A percentile compares a stretch with the other conserved stretches of the same genome.
phyloP scores from a whole-genome alignment of 2,113 vertebrate genomes.

The Gopherus evgoodei region DNA sequence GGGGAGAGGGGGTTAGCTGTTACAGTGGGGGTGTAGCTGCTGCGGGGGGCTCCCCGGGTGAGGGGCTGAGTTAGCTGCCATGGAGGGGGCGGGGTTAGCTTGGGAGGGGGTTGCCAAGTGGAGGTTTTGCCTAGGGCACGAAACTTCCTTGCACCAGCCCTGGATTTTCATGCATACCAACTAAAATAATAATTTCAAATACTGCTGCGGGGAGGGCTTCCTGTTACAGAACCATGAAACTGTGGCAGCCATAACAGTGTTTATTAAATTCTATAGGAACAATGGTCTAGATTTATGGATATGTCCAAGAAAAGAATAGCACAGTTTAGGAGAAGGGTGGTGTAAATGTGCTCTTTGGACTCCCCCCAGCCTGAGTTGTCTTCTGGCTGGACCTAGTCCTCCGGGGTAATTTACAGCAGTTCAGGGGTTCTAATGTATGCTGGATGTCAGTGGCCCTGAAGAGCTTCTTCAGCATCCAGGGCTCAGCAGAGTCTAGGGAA shows the following conservation, averaged over 20 bases:
- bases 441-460: not conserved
- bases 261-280: not conserved
- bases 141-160: no score
- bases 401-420: not conserved
- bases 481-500: not conserved
- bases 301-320: not conserved
- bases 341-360: not conserved
- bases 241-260: not conserved
- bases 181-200: not conserved
- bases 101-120: no score
- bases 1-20: no score
- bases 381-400: not conserved
- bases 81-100: no score
- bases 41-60: no score
- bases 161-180: not conserved
- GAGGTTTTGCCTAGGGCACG: no score
- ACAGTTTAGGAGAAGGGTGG: not conserved
- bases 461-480: not conserved
- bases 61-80: no score
- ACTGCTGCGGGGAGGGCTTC: not conserved
- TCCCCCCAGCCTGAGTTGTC: not conserved
- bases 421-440: fast-evolving
- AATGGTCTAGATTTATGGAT: not conserved
- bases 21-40: no score
- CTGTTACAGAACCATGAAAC: not conserved